phyloP scores from a whole-genome alignment of 1,140 invertebrate species.

The Conus betulinus region DNA sequence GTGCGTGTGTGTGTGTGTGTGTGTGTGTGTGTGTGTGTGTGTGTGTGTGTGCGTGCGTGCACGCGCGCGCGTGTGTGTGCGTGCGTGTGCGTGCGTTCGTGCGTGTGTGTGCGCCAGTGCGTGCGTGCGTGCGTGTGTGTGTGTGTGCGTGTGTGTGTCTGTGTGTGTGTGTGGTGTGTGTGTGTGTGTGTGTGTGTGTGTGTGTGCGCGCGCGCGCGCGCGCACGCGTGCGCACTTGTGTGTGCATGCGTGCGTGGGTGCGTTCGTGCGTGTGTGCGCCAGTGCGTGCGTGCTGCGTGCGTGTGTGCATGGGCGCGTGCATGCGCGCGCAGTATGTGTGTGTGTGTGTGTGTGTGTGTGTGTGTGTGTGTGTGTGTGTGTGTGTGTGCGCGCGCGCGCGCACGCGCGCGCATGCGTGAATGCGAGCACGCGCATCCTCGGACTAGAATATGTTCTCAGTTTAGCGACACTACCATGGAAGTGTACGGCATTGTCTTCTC shows the following conservation, averaged over 20 bases:
- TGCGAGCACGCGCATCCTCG: neutral
- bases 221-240: neutral
- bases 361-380: neutral
- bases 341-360: slow-evolving; percentile 17
- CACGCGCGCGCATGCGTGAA: neutral
- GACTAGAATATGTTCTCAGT: too few species aligned
- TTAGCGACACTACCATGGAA: too few species aligned
- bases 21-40: neutral
- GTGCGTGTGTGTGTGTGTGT: neutral
- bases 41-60: neutral
- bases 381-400: neutral
- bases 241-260: neutral
- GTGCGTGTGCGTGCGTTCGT: neutral
- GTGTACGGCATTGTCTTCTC: too few species aligned
- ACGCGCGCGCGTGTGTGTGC: neutral
- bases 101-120: neutral
- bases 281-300: neutral
- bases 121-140: neutral
- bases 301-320: neutral
- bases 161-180: neutral
- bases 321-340: neutral
- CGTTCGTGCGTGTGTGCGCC: neutral
- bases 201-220: neutral
- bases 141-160: neutral
- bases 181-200: slow-evolving; percentile 22